These are phyloP conservation scores for Champsocephalus esox DNA, from an alignment of 2,797 vertebrate species.

Conservation along the genomic window DNA sequence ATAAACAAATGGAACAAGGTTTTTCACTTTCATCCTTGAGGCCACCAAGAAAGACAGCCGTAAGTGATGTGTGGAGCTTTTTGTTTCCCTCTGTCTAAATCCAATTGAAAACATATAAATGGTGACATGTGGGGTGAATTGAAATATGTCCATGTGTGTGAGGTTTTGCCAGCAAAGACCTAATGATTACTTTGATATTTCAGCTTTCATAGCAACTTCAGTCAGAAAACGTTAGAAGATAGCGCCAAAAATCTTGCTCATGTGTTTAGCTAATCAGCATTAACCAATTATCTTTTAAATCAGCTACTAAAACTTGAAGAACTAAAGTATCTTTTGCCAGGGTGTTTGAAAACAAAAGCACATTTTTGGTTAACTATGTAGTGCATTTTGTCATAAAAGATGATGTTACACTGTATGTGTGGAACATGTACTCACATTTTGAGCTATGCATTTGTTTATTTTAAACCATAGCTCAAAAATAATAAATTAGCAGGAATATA, in stretches of 20 bases:
- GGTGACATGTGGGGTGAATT: fast-evolving
- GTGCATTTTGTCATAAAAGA: conserved; percentile 34
- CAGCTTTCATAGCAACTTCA: neutral
- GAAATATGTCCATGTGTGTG: neutral
- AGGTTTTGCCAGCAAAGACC: neutral
- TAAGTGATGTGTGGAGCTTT: neutral
- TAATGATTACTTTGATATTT: neutral
- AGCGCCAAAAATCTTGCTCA: conserved; percentile 20
- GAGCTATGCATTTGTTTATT: conserved; percentile 18
- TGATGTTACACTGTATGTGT: conserved; percentile 43
- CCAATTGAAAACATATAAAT: neutral
- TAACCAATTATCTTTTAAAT: conserved; percentile 4
- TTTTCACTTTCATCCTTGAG: conserved; percentile 35
- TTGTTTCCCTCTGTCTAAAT: neutral
- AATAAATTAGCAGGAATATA: neutral
- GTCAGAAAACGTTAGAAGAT: neutral
- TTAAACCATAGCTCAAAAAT: conserved; percentile 26
- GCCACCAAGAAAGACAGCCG: neutral
- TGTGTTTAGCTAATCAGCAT: conserved; percentile 13
- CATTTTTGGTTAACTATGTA: conserved; percentile 25
- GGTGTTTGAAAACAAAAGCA: conserved; percentile 8
- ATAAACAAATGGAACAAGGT: conserved; percentile 50
- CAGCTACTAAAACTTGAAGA: conserved; percentile 1
- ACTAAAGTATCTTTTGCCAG: conserved; percentile 6
- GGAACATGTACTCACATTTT: conserved; percentile 33